Base-by-base conservation (phyloP, 2,113 vertebrate species). In the Marmota monax region DNA sequence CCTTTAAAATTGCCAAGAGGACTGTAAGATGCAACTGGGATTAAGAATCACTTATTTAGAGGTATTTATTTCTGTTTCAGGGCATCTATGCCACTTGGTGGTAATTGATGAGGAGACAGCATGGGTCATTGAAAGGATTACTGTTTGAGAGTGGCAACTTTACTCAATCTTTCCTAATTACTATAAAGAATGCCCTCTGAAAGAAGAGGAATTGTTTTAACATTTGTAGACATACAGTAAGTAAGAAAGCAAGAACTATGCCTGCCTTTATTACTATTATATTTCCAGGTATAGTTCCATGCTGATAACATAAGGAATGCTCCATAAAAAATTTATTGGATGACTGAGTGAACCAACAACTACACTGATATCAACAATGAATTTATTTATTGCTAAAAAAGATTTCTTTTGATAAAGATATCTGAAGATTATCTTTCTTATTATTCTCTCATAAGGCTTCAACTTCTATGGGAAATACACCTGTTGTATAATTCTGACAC, bases 361-460 rank as follows among this genome's bases (percentile, higher is more conserved):
- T 10, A 1, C 45, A 69, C 17, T 65, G 48, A 73, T 9, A 51
- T 14, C 5, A 91, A 77, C 10, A 9, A 84, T 45, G 29, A 88
- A 56, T n/a, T 90, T 70, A 67, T 45, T 45, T 45, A 45, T 45
- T 45, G 45, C 45, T 45, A 53, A 53, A 53, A 53, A 16, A 53
- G 51, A 53, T n/a, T 80, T 88, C 34, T 92, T 72, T 37, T 12
- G 16, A 72, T 20, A 89, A 94, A 80, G 58, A 8, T 56, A 65
- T 89, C 11, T 67, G 61, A 76, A 51, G 73, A 85, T 45, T 80
- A 65, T 83, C 42, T 96, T 96, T 29, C 53, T 76, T 56, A 63
- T 6, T 65, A 23, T 34, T 45, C 48, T 45, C 56, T 93, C 22
- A 90, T 39, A 42, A 80, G 76, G 22, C 65, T 51, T 63, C n/a